phyloP scores from a whole-genome alignment of 2,113 vertebrate genomes.

The Anarhynchus alexandrinus region DNA sequence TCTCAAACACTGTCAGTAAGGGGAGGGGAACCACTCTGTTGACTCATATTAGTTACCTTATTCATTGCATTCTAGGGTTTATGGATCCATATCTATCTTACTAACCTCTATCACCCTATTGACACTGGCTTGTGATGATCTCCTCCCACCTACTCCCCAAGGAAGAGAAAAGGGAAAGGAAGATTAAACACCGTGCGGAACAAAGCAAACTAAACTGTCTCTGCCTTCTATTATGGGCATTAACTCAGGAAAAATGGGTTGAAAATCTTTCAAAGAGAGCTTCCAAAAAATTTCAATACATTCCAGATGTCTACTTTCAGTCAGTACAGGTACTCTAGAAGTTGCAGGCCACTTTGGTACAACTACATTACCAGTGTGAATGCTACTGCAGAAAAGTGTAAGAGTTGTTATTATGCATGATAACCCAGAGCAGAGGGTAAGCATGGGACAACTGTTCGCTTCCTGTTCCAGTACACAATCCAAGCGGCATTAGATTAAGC shows the following conservation, averaged over 20 bases:
- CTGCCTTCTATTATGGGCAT: background rate
- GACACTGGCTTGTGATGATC: background rate
- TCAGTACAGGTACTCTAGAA: background rate
- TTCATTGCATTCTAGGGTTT: background rate
- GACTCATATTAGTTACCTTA: background rate
- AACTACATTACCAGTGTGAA: background rate
- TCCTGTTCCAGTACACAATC: background rate
- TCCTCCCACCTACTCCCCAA: background rate
- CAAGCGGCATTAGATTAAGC: background rate
- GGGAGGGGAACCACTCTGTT: background rate
- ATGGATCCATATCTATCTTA: background rate
- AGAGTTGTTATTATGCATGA: background rate
- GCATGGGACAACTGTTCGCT: background rate
- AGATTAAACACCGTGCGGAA: background rate
- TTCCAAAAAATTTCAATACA: background rate
- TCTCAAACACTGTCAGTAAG: accelerated
- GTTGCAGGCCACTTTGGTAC: background rate
- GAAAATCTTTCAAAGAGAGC: background rate
- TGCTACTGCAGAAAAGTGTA: background rate
- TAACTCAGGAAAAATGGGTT: background rate
- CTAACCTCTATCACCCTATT: background rate
- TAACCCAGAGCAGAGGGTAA: background rate
- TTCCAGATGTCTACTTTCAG: background rate
- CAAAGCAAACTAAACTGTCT: background rate
- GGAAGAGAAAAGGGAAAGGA: background rate